phyloP scores from a whole-genome alignment of 23 tunicate genomes.

The Halocynthia roretzi region DNA sequence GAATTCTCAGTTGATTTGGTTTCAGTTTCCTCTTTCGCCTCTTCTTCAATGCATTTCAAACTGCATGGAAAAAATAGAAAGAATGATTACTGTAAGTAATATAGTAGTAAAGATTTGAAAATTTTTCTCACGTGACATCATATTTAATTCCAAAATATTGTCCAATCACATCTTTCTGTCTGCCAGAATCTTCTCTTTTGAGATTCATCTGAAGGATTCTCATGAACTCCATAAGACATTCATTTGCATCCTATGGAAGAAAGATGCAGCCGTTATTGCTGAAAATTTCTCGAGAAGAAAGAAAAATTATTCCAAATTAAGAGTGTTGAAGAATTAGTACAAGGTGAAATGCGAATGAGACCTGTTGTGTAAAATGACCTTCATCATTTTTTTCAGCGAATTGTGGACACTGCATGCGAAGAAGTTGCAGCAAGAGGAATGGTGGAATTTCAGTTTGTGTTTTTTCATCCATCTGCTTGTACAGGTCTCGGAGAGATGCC shows the following conservation, averaged over 20 bases:
- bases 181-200: conserved; percentile 14
- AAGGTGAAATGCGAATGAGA: not conserved
- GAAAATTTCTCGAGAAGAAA: not conserved
- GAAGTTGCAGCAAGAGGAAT: conserved; percentile 56
- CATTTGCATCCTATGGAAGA: conserved; percentile 82
- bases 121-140: conserved; percentile 34
- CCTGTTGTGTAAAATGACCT: conserved; percentile 95
- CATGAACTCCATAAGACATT: conserved; percentile 74
- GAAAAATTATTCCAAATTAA: not conserved
- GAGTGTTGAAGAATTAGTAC: not conserved
- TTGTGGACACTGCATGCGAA: conserved; percentile 74
- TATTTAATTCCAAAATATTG: conserved; percentile 86
- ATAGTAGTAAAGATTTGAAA: not conserved
- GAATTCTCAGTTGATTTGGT: conserved; percentile 44
- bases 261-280: no score
- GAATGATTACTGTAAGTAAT: not conserved
- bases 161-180: conserved; percentile 49
- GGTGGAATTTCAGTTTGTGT: conserved; percentile 65
- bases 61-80: conserved; percentile 17
- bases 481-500: conserved; percentile 37
- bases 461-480: conserved; percentile 36
- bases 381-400: conserved; percentile 87
- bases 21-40: conserved; percentile 64
- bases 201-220: conserved; percentile 79
- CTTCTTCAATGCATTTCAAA: conserved; percentile 78